Base-by-base conservation (phyloP, 2,113 vertebrate genomes). In the Muntiacus reevesi region DNA sequence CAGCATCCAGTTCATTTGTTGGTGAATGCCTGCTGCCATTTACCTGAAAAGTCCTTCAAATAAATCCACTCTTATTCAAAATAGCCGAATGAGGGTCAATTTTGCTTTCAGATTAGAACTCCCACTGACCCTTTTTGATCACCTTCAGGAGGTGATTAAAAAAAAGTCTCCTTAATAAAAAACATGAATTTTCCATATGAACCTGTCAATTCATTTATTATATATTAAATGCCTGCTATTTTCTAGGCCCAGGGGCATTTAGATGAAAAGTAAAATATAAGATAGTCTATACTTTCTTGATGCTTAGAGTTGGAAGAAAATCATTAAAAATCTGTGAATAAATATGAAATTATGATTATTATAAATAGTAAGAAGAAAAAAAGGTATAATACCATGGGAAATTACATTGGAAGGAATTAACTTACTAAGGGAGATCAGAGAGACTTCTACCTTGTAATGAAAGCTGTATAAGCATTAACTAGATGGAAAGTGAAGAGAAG, bases 201-300 rank as follows among this genome's bases (percentile, higher is more conserved):
- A 5, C 4, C 40, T 93, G 12, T 86, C 52, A 57, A 82, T 96
- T 62, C 30, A 87, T 83, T 96, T 93, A 88, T 81, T 87, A 93
- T 89, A 94, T 97, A 93, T 87, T 85, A 14, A 87, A 27, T 28
- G 6, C 11, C 40, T 93, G 25, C 19, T 79, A 47, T 57, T 78
- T 94, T 96, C 43, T 91, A 59, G 36, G 12, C 16, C 47, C 40
- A 89, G 21, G 30, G 14, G 19, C 43, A 86, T 47, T 55, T 90
- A 89, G 36, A 90, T 55, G 19, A 95, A 92, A 97, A 95, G n/a
- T 84, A 89, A 92, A 94, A 85, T 62, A 62, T 74, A 67, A 40
- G 43, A 36, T 78, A 52, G 25, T 50, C 13, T 64, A 23, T 89
- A 45, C 15, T 85, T 2, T 94, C 59, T 91, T 96, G 60, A 33